These are phyloP conservation scores for Tanypteryx hageni DNA, from an alignment of 2,888 invertebrate genomes.

Conservation along the genomic window DNA sequence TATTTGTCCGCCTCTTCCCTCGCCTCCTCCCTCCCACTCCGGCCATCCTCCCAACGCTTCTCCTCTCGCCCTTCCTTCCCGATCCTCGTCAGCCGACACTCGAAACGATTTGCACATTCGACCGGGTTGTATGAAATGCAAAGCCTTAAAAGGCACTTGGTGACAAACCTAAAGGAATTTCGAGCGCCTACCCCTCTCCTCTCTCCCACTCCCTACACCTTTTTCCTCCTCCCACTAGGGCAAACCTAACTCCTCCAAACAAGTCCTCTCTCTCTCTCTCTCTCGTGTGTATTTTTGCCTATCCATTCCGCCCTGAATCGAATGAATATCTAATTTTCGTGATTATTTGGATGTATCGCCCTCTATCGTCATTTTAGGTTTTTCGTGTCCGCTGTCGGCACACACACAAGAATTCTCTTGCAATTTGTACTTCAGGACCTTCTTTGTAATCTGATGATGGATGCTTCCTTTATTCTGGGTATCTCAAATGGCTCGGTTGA, in stretches of 20 bases:
- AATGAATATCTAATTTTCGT: neutral
- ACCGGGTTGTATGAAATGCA: neutral
- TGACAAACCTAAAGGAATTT: neutral
- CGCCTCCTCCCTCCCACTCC: too few relatives aligned
- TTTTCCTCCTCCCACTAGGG: neutral
- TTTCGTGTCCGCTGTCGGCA: neutral
- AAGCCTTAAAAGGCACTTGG: neutral
- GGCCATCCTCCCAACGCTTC: too few relatives aligned
- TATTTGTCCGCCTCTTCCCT: too few relatives aligned
- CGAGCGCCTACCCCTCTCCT: neutral
- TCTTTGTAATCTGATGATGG: neutral
- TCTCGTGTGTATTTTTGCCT: neutral
- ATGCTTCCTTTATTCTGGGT: neutral
- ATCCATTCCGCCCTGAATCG: neutral
- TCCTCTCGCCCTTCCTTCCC: too few relatives aligned
- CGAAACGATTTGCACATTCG: neutral
- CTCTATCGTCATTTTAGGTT: neutral
- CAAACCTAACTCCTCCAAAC: neutral
- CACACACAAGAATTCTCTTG: neutral
- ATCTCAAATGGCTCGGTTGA: neutral
- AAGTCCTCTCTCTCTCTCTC: neutral
- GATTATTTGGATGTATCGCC: conserved; percentile 14
- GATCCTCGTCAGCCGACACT: too few relatives aligned
- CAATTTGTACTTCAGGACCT: neutral
- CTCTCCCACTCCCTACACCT: neutral